Base-by-base conservation (phyloP, 2,888 invertebrate species). In the Thyatira batis region DNA sequence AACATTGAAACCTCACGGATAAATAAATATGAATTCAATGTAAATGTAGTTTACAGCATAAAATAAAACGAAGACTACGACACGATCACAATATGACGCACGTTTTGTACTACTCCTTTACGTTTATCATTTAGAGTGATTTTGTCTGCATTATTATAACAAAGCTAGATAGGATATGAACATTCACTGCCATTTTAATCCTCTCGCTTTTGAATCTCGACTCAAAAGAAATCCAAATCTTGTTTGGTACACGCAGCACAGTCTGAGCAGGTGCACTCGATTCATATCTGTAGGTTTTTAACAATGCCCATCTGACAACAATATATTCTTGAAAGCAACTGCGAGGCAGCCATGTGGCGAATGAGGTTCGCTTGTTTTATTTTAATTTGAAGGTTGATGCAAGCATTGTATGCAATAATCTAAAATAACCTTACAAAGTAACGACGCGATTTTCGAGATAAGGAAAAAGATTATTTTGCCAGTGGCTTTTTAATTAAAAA, bases 401-500 rank as follows among this genome's bases (percentile, higher is more conserved):
- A 33, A 13, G 33, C 13, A 3, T 33, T 8, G 13, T 4, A 4
- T 5, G 11, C 8, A 23, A 23, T 23, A 13, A 39, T 39, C 30
- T 0, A 2, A 28, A 2, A 30, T 30, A 13, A 13, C 11, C 1
- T 33, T n/a, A 6, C 13, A 4, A 33, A 33, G n/a, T 11, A 33
- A 33, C 33, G 3, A n/a, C 30, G 30, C 9, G 9, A 30, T 11
- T 10, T 5, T 28, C 1, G 4, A 10, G 27, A 28, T 10, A 28
- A 9, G 25, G 25, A 28, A 10, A 8, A 1, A 28, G 8, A 28
- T 30, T 30, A n/a, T 13, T 13, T n/a, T 3, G n/a, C n/a, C 33
- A n/a, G 33, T 33, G 13, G 4, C 11, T 11, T 11, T 68, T 66
- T 64, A 62, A 60, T 60, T 63, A 57, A 62, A 62, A 61, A 67